Evolutionary conservation across 1,140 invertebrate genomes (phyloP), one percentile per base, ranked within the genome.

Genomic region (Colletes latitarsis): DNA sequence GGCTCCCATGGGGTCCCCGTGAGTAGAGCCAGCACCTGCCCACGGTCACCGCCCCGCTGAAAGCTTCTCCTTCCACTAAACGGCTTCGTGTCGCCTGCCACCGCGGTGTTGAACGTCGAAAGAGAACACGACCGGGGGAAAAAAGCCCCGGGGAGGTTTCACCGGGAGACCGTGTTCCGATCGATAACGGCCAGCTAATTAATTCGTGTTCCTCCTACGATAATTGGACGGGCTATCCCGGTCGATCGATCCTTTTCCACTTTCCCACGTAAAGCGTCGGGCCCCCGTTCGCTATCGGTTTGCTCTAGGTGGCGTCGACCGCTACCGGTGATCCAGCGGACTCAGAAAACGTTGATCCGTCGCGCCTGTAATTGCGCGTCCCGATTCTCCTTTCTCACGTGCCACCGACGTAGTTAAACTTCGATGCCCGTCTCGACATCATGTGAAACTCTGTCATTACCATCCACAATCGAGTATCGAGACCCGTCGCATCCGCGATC

Each of bases 1-100:
- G 87, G 82, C 87, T 88, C 87, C 86, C 87, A 88, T 88, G 87
- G 68, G 81, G 83, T 86, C 86, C 30, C 87, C 86, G 72, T 78
- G 71, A 75, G 63, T 70, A 52, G 43, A 66, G 52, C 21, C 71
- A 87, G 71, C 85, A 87, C 85, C 85, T 87, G 85, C 85, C 76
- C 73, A 82, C 81, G 81, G 82, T 82, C 77, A 86, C 76, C 84
- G 81, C 67, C 78, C 79, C 73, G 58, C 53, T 77, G 39, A 46
- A 82, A 76, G 74, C 76, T 78, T 76, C 85, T 84, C 84, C 79
- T 75, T 67, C 62, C 57, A 63, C 19, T 63, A 39, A 67, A 46
- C 57, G 41, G 8, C 49, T 58, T 41, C 21, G 15, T 39, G 62
- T 49, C 60, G 41, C 71, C 17, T 60, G 69, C 79, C 4, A 52